Evolutionary conservation across 1,140 invertebrate species (phyloP).

Genomic region (Lepidotrigona ventralis): DNA sequence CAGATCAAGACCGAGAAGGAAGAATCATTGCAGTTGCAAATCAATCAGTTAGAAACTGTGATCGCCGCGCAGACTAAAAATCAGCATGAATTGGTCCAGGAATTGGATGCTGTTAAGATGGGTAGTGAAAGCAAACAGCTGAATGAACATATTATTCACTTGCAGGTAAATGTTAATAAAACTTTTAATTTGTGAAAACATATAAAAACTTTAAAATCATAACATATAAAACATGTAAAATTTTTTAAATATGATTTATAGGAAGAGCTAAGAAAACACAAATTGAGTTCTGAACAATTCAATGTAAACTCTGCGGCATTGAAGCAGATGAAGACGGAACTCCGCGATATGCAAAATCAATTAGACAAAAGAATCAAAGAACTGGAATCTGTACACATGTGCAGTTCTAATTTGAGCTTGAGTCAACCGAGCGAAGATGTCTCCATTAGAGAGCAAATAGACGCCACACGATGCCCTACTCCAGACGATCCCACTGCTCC

Average conservation of each 20-base stretch:
- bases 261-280: conserved; percentile 82
- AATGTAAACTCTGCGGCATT: conserved; percentile 79
- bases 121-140: conserved; percentile 79
- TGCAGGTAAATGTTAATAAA: conserved; percentile 74
- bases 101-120: conserved; percentile 79
- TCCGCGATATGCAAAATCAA: conserved; percentile 82
- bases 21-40: conserved; percentile 77
- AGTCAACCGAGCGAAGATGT: conserved; percentile 90
- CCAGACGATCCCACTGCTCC: conserved; percentile 76
- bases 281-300: conserved; percentile 81
- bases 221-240: too few species aligned
- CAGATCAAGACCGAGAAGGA: conserved; percentile 82
- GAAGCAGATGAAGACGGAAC: conserved; percentile 80
- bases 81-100: conserved; percentile 80
- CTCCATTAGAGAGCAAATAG: conserved; percentile 85
- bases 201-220: too few species aligned
- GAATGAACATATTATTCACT: conserved; percentile 79
- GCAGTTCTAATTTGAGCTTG: conserved; percentile 81
- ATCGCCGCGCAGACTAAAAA: conserved; percentile 81
- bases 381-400: conserved; percentile 85
- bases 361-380: conserved; percentile 85
- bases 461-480: conserved; percentile 72
- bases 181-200: background rate
- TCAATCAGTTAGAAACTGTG: conserved; percentile 78
- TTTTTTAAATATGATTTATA: conserved; percentile 35